Conservation (phyloP, 2,113 vertebrate genomes). For the Todiramphus chloris region DNA sequence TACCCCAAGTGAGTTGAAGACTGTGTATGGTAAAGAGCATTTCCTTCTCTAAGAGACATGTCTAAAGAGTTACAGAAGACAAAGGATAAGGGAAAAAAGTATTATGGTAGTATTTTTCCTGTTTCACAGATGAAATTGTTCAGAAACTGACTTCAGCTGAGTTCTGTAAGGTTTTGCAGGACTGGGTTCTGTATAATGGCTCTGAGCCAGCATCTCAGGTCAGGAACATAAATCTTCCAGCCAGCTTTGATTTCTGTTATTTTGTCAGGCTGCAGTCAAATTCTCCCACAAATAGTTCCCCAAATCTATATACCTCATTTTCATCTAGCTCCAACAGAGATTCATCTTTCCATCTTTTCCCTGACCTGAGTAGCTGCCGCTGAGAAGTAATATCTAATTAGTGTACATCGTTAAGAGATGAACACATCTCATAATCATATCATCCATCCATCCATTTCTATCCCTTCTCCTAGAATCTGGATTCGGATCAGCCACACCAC, state of each 20-base stretch:
- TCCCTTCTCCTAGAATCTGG: neutral
- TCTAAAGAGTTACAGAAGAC: neutral
- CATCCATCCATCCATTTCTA: neutral
- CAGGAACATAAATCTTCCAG: neutral
- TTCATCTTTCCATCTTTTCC: neutral
- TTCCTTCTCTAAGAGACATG: neutral
- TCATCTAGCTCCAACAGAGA: neutral
- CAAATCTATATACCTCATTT: neutral
- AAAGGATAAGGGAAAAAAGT: neutral
- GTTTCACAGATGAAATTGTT: neutral
- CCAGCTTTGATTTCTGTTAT: neutral
- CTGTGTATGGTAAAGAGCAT: neutral
- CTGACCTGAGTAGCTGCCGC: neutral
- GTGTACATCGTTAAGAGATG: neutral
- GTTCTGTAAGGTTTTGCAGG: neutral
- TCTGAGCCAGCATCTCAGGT: neutral
- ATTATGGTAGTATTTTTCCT: neutral
- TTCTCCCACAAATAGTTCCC: neutral
- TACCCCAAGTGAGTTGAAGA: neutral
- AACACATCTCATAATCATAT: neutral
- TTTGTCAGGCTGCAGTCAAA: neutral
- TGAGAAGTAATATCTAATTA: neutral
- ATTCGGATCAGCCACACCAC: slow-evolving; percentile 2
- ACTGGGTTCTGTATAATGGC: neutral
- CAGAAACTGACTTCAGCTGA: neutral